Conservation (phyloP, 2,888 invertebrate genomes). For the Drosophila flavopinicola region DNA sequence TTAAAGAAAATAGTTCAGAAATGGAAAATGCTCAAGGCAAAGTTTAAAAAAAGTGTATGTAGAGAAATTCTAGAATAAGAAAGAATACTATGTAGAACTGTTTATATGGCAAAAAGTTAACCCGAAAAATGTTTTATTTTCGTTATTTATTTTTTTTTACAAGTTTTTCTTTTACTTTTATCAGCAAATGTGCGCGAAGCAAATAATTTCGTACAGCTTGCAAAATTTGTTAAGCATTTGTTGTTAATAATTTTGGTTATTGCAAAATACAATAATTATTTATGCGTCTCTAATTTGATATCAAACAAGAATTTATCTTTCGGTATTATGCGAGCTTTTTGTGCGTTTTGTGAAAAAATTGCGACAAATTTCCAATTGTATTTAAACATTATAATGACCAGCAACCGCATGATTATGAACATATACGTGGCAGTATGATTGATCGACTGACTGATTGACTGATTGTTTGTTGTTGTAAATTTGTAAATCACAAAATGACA, state of each 20-base stretch:
- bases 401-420: slow-evolving; percentile 70
- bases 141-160: slow-evolving; percentile 54
- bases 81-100: slow-evolving; percentile 36
- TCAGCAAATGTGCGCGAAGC: slow-evolving; percentile 38
- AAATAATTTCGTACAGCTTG: slow-evolving; percentile 11
- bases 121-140: slow-evolving; percentile 85
- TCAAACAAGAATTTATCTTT: slow-evolving; percentile 20
- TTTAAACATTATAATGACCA: slow-evolving; percentile 66
- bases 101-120: slow-evolving; percentile 57
- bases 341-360: slow-evolving; percentile 66
- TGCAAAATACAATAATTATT: slow-evolving; percentile 82
- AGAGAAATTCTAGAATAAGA: slow-evolving; percentile 42
- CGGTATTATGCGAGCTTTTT: slow-evolving; percentile 43
- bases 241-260: slow-evolving; percentile 82
- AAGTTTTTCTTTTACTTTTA: slow-evolving; percentile 8
- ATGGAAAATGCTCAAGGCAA: slow-evolving; percentile 45
- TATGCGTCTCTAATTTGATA: slow-evolving; percentile 35
- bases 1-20: slow-evolving; percentile 37
- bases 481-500: slow-evolving; percentile 63
- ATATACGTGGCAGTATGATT: slow-evolving; percentile 57
- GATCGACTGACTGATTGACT: slow-evolving; percentile 50
- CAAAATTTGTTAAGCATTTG: slow-evolving; percentile 58
- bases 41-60: slow-evolving; percentile 42
- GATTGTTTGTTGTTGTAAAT: slow-evolving; percentile 39
- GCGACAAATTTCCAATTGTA: slow-evolving; percentile 48